Base-by-base conservation (phyloP, 2,113 vertebrate species). In the Ovis canadensis region DNA sequence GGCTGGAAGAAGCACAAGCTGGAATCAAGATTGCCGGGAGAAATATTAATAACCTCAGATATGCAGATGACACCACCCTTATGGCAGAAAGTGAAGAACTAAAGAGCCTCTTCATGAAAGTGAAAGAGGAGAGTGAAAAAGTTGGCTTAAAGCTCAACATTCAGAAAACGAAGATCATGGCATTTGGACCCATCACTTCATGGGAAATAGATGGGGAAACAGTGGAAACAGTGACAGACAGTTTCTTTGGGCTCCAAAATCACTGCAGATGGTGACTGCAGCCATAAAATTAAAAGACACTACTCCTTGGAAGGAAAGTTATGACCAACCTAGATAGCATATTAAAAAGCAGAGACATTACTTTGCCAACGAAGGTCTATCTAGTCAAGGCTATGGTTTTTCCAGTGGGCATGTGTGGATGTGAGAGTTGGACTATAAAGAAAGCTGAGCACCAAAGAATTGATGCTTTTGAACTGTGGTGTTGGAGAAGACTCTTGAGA, bases 321-420 rank as follows among this genome's bases (percentile, higher is more conserved):
- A 67, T n/a, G 62, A n/a, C 4, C 62, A n/a, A 67, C 33, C 62
- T 10, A n/a, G 33, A n/a, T 0, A n/a, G 62, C 8, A n/a, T 67
- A 67, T 67, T 67, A 0, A 19, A 67, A 67, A n/a, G 15, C 62
- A n/a, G 31, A 64, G 62, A n/a, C 62, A 64, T n/a, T 64, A 64
- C 60, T 64, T 33, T 64, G 15, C 7, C 31, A 17, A 64, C 0
- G 0, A n/a, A 64, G 0, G 62, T n/a, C 16, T 0, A 0, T 64
- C 33, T 64, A n/a, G 62, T 17, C 4, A 64, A 64, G 15, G 62
- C 62, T 64, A 64, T 64, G 31, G 33, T n/a, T n/a, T 67, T 67
- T 10, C 64, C 33, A 5, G 8, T 36, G 8, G 64, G 36, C 64
- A 67, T 10, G 33, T 67, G 2, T 36, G 33, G 64, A 67, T 67